These are phyloP conservation scores for Rhagologus leucostigma DNA, from an alignment of 2,113 vertebrate species.

Conservation along the genomic window DNA sequence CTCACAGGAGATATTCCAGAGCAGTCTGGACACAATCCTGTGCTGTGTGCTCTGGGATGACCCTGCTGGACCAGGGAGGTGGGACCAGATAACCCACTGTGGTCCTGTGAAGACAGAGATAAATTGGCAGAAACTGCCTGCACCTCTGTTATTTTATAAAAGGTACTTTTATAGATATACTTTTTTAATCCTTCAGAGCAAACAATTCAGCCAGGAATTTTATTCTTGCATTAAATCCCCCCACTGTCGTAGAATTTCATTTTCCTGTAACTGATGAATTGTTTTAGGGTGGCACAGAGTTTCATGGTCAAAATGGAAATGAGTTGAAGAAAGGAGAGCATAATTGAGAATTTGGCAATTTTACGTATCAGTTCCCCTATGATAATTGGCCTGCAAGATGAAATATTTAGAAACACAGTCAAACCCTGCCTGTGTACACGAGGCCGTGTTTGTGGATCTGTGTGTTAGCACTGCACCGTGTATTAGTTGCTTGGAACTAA, in stretches of 20 bases:
- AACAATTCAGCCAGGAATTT: neutral
- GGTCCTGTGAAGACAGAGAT: neutral
- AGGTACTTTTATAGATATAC: neutral
- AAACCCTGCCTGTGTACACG: neutral
- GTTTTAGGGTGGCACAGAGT: neutral
- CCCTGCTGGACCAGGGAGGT: neutral
- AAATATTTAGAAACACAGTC: slow-evolving; percentile 56
- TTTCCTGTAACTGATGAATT: neutral
- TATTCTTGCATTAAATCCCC: neutral
- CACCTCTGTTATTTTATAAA: neutral
- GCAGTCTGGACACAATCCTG: neutral
- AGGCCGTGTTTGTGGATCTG: slow-evolving; percentile 3
- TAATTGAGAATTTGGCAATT: slow-evolving; percentile 60
- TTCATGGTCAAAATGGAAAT: slow-evolving; percentile 46
- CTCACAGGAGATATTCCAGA: neutral
- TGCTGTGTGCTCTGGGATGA: neutral
- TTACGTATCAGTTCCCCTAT: slow-evolving; percentile 55
- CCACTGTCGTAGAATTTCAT: neutral
- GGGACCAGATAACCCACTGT: neutral
- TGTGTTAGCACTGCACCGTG: neutral
- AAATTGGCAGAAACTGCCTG: neutral
- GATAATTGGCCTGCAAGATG: slow-evolving; percentile 51
- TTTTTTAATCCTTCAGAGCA: neutral
- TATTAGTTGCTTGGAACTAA: slow-evolving; percentile 58
- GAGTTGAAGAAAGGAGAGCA: neutral